Conservation (phyloP, 2,888 invertebrate genomes). For the Pollenia griseotomentosa region DNA sequence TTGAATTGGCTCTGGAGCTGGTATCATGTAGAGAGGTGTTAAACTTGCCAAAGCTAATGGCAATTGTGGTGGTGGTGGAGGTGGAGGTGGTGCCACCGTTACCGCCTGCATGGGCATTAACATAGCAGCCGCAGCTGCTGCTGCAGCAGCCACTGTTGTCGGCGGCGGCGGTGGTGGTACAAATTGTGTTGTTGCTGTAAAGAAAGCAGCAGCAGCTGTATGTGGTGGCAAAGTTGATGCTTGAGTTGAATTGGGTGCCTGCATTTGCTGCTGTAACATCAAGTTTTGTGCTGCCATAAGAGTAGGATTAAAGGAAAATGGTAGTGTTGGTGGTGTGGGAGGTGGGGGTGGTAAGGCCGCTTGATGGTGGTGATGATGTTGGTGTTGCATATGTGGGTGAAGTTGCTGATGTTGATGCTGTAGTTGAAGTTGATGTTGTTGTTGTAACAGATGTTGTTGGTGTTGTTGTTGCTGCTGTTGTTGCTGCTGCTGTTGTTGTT, state of each 20-base stretch:
- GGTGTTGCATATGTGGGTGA: slow-evolving; percentile 49
- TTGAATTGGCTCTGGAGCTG: slow-evolving; percentile 86
- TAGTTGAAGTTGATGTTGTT: slow-evolving; percentile 72
- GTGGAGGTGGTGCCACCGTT: slow-evolving; percentile 80
- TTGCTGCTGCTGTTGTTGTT: slow-evolving; percentile 12
- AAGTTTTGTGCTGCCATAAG: slow-evolving; percentile 71
- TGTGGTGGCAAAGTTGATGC: slow-evolving; percentile 73
- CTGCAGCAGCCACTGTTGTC: slow-evolving; percentile 72
- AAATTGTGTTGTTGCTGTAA: slow-evolving; percentile 69
- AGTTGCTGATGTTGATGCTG: slow-evolving; percentile 60
- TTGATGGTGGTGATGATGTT: slow-evolving; percentile 81
- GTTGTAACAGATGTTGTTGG: slow-evolving; percentile 62
- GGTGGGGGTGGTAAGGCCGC: slow-evolving; percentile 74
- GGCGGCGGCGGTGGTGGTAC: slow-evolving; percentile 79
- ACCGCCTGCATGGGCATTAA: slow-evolving; percentile 75
- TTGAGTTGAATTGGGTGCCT: slow-evolving; percentile 62
- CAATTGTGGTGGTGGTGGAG: slow-evolving; percentile 80
- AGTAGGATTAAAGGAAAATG: slow-evolving; percentile 71
- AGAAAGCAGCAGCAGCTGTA: slow-evolving; percentile 69
- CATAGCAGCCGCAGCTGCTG: slow-evolving; percentile 76
- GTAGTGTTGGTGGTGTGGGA: slow-evolving; percentile 76
- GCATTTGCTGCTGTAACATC: slow-evolving; percentile 59
- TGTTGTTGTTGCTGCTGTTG: slow-evolving; percentile 66
- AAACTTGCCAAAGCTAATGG: slow-evolving; percentile 79
- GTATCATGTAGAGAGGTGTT: slow-evolving; percentile 84